These are phyloP conservation scores for Scrobipalpa costella DNA, from an alignment of 2,888 invertebrate species.

Conservation along the genomic window DNA sequence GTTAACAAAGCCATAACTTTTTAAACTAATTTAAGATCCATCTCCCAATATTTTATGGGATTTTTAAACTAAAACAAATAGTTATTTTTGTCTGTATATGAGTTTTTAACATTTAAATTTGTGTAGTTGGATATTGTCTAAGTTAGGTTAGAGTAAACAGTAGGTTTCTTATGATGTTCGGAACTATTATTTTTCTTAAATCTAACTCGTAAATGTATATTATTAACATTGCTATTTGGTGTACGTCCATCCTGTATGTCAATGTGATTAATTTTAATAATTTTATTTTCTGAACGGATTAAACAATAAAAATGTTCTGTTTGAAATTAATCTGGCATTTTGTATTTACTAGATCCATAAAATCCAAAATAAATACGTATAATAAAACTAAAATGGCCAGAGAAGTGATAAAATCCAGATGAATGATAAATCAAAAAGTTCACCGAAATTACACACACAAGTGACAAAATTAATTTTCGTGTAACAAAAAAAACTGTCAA, in stretches of 20 bases:
- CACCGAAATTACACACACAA: not conserved
- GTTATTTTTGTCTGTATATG: constrained; percentile 80
- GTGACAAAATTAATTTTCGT: constrained; percentile 11
- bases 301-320: constrained; percentile 82
- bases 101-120: constrained; percentile 67
- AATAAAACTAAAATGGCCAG: not conserved
- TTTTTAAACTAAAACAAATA: constrained; percentile 42
- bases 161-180: constrained; percentile 64
- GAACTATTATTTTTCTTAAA: constrained; percentile 60
- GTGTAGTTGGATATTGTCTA: constrained; percentile 73
- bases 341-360: constrained; percentile 34
- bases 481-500: constrained; percentile 21
- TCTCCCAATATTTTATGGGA: constrained; percentile 16
- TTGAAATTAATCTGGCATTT: constrained; percentile 72
- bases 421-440: not conserved
- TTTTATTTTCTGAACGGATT: constrained; percentile 79
- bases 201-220: constrained; percentile 73
- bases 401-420: not conserved
- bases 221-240: constrained; percentile 72
- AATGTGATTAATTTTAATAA: constrained; percentile 75
- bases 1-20: constrained; percentile 56
- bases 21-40: constrained; percentile 48
- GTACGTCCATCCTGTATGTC: constrained; percentile 80
- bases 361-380: not conserved
- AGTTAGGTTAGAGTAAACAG: constrained; percentile 69